Percentiles rank a stretch among this genome's conserved stretches.
Evolutionary conservation across 53 echinoderm and acorn worm species (phyloP).

Genomic region (Holothuria scabra): DNA sequence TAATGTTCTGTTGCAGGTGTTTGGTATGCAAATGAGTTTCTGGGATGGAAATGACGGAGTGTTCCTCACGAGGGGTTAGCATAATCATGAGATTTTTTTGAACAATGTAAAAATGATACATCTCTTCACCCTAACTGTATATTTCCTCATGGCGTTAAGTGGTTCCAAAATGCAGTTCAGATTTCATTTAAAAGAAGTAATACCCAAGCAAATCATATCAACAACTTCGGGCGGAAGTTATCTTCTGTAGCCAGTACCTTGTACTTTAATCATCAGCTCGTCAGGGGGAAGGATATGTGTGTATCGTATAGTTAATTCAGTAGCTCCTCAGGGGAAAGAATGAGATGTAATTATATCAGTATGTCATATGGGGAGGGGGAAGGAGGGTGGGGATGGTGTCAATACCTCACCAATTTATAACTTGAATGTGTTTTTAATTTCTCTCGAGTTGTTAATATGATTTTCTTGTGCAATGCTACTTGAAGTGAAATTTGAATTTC

Average conservation of each 20-base stretch:
- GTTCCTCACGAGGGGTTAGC: background rate
- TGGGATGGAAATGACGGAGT: background rate
- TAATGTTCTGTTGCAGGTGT: too few species aligned
- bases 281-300: background rate
- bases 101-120: slow-evolving; percentile 61
- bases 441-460: too few species aligned
- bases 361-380: too few species aligned
- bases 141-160: slow-evolving; percentile 80
- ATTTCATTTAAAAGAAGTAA: too few species aligned
- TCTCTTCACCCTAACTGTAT: slow-evolving; percentile 66
- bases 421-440: too few species aligned
- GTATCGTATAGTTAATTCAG: too few species aligned
- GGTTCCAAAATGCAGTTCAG: background rate
- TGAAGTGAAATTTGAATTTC: too few species aligned
- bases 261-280: background rate
- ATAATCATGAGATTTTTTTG: too few species aligned
- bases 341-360: too few species aligned
- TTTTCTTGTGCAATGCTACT: too few species aligned
- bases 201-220: too few species aligned
- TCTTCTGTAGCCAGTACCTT: background rate
- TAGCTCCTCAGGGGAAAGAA: too few species aligned
- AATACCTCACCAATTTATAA: background rate
- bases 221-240: background rate
- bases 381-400: background rate
- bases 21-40: background rate